These are phyloP conservation scores for Torymus texanus DNA, from an alignment of 2,888 invertebrate species.

Conservation along the genomic window DNA sequence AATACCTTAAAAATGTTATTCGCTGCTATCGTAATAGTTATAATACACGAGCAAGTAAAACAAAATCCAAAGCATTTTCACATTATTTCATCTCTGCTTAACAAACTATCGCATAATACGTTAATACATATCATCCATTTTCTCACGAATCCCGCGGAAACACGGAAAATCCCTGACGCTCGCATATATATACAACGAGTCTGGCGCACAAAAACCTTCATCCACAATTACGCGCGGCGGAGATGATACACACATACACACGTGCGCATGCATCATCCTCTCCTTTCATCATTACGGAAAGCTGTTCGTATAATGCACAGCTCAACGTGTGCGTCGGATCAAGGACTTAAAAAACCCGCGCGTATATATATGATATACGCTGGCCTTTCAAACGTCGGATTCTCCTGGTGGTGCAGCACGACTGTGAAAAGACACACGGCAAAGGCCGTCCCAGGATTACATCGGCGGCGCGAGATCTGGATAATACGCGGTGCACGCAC, in stretches of 20 bases:
- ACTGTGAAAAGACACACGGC: conserved; percentile 52
- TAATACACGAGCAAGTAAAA: no score
- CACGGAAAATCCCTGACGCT: no score
- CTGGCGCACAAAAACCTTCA: neutral
- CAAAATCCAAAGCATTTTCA: no score
- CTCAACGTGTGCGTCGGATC: conserved; percentile 25
- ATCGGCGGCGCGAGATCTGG: conserved; percentile 14
- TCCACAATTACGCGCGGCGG: conserved; percentile 27
- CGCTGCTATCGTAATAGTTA: no score
- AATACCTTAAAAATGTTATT: no score
- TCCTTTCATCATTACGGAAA: conserved; percentile 8
- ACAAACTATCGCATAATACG: no score
- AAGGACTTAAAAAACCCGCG: conserved; percentile 46
- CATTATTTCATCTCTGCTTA: no score
- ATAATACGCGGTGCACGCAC: neutral
- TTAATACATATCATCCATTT: no score
- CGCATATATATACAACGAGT: neutral
- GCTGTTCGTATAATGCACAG: neutral
- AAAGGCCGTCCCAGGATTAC: conserved; percentile 41
- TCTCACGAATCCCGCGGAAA: no score
- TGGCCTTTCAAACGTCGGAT: conserved; percentile 46
- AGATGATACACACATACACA: neutral
- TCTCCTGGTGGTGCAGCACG: conserved; percentile 21
- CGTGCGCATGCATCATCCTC: neutral
- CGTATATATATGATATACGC: neutral